These are phyloP conservation scores for Apamea monoglypha DNA, from an alignment of 2,888 invertebrate genomes.

Conservation along the genomic window DNA sequence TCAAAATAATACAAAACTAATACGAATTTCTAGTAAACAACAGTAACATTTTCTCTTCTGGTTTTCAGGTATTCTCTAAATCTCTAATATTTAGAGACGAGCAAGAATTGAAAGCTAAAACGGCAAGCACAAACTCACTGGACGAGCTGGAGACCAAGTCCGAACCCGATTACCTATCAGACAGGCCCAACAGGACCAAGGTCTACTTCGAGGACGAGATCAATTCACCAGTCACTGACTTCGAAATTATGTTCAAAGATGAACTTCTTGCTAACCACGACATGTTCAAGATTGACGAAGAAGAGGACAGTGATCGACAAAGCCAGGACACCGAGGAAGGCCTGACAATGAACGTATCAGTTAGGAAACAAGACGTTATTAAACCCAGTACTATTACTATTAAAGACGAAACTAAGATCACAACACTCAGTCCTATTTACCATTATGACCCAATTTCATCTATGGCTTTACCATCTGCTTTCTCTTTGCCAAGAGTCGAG, in stretches of 20 bases:
- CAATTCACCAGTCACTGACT: conserved; percentile 87
- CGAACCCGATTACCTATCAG: conserved; percentile 84
- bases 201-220: conserved; percentile 89
- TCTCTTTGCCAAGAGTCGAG: conserved; percentile 84
- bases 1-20: not conserved
- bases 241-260: conserved; percentile 90
- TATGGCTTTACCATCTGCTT: conserved; percentile 79
- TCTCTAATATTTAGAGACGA: conserved; percentile 89
- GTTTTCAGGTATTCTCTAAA: conserved; percentile 88
- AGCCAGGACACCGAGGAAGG: conserved; percentile 86
- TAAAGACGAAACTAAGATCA: conserved; percentile 87
- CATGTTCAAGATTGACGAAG: conserved; percentile 89
- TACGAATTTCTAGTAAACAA: not conserved
- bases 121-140: conserved; percentile 77
- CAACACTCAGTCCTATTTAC: conserved; percentile 81
- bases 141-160: conserved; percentile 87
- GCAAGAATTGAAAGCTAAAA: conserved; percentile 81
- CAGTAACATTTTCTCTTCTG: not conserved
- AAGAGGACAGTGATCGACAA: conserved; percentile 83
- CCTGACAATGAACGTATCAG: conserved; percentile 83
- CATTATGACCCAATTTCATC: conserved; percentile 84
- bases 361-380: conserved; percentile 85
- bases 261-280: conserved; percentile 83
- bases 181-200: conserved; percentile 86
- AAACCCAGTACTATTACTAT: conserved; percentile 87